Percentiles rank a stretch among this genome's conserved stretches.
phyloP scores from a whole-genome alignment of 2,888 invertebrate species.

The Cylloceria caligata region DNA sequence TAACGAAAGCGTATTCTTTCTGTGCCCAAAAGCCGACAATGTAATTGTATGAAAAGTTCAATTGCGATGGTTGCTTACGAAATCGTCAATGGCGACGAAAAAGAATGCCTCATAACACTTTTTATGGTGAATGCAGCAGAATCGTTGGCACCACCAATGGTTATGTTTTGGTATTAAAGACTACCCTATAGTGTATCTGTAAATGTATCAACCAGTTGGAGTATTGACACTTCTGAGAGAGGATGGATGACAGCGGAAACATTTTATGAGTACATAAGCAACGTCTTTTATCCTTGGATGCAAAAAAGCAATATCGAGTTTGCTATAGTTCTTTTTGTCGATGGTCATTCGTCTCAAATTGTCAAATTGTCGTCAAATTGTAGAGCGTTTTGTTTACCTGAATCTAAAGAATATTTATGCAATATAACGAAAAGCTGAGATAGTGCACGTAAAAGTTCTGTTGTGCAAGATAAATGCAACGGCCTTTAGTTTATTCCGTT shows the following conservation, averaged over 20 bases:
- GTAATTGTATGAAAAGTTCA: constrained; percentile 71
- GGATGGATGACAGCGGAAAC: constrained; percentile 61
- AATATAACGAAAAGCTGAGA: no score
- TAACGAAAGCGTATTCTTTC: constrained; percentile 73
- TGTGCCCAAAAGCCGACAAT: constrained; percentile 72
- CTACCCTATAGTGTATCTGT: neutral
- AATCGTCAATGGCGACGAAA: constrained; percentile 40
- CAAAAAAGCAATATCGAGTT: constrained; percentile 44
- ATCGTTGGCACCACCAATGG: neutral
- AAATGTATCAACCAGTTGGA: constrained; percentile 13
- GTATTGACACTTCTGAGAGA: constrained; percentile 39
- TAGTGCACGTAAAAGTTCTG: no score
- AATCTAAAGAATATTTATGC: no score
- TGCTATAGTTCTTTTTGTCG: constrained; percentile 66
- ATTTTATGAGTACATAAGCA: constrained; percentile 62
- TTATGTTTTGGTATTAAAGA: neutral
- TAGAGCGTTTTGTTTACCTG: no score
- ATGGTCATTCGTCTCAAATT: constrained; percentile 69
- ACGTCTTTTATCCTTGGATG: constrained; percentile 63
- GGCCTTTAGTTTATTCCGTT: no score
- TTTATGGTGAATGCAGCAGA: neutral
- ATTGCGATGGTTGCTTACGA: constrained; percentile 67
- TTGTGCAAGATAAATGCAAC: no score
- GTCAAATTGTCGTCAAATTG: no score
- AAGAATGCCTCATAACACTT: neutral